phyloP scores from a whole-genome alignment of 2,113 vertebrate species.

The Sinocyclocheilus anshuiensis region DNA sequence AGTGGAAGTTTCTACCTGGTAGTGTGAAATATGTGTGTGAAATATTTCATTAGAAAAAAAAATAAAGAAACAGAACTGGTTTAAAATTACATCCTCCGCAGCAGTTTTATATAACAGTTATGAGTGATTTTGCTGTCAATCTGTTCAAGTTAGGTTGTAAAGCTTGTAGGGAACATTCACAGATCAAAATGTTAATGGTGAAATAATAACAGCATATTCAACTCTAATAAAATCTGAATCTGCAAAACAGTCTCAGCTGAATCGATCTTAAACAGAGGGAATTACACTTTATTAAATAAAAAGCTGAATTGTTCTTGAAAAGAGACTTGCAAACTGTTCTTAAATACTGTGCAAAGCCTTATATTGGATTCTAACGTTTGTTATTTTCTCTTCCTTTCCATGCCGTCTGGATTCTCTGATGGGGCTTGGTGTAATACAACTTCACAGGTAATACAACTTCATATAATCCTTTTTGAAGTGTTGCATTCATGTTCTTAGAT shows the following conservation, averaged over 20 bases:
- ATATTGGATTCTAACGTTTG: conserved; percentile 20
- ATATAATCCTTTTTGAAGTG: not conserved
- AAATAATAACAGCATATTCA: not conserved
- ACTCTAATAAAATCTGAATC: not conserved
- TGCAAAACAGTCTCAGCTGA: not conserved
- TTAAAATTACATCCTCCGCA: not conserved
- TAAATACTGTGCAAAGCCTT: not conserved
- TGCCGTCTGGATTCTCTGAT: conserved; percentile 20
- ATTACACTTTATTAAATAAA: not conserved
- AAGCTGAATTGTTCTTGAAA: not conserved
- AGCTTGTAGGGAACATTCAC: not conserved
- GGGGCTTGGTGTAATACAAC: conserved; percentile 5
- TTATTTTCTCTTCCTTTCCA: conserved; percentile 19
- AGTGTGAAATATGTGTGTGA: not conserved
- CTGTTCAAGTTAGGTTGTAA: not conserved
- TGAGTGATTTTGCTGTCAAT: not conserved
- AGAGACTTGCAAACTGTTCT: conserved; percentile 9
- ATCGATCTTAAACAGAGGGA: not conserved
- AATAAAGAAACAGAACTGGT: not conserved
- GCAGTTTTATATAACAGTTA: not conserved
- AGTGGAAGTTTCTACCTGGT: not conserved
- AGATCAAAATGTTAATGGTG: not conserved
- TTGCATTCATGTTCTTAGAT: conserved; percentile 28
- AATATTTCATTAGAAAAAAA: not conserved
- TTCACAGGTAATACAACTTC: conserved; percentile 45